phyloP scores from a whole-genome alignment of 2,888 invertebrate species.

The Cybosia mesomella region DNA sequence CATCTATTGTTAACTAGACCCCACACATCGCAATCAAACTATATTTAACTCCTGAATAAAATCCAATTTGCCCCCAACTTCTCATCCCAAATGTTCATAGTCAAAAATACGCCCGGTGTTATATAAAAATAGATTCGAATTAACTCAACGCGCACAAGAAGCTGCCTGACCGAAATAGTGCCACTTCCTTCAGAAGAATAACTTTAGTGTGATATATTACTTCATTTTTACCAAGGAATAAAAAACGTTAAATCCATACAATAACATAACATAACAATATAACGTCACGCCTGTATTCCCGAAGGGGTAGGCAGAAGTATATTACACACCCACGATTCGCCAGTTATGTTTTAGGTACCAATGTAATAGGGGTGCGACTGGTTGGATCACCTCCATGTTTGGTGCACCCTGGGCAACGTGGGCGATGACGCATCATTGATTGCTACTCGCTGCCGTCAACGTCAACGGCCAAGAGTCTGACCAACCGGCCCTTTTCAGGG shows the following conservation, averaged over 20 bases:
- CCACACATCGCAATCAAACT: constrained; percentile 39
- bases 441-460: too few species aligned
- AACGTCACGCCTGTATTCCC: too few species aligned
- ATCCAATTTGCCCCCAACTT: constrained; percentile 45
- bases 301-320: too few species aligned
- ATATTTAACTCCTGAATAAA: constrained; percentile 36
- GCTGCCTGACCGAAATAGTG: constrained; percentile 48
- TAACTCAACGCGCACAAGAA: constrained; percentile 69
- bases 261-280: too few species aligned
- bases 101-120: constrained; percentile 62
- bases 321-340: too few species aligned
- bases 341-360: too few species aligned
- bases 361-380: too few species aligned
- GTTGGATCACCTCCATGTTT: too few species aligned
- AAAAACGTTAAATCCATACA: background rate
- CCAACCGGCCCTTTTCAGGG: too few species aligned
- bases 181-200: constrained; percentile 56
- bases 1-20: constrained; percentile 31
- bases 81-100: constrained; percentile 49
- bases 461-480: too few species aligned
- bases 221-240: background rate
- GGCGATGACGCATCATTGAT: too few species aligned
- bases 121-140: constrained; percentile 81
- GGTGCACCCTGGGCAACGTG: too few species aligned
- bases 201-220: constrained; percentile 22